phyloP scores from a whole-genome alignment of 2,888 invertebrate genomes.

The Neuroscelio doddi region DNA sequence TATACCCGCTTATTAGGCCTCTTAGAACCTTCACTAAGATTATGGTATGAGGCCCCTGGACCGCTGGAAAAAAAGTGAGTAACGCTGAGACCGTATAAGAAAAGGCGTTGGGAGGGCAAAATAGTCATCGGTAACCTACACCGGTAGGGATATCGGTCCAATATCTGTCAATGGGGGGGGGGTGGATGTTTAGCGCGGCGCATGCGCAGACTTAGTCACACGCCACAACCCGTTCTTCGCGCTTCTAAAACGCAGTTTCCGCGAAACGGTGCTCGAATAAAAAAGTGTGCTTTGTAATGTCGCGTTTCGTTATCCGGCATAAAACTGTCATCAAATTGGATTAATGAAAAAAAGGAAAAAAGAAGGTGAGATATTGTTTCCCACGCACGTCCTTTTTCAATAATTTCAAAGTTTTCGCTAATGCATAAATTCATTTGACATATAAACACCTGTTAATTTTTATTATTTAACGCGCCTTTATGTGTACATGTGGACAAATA shows the following conservation, averaged over 20 bases:
- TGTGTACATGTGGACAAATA: too few species aligned
- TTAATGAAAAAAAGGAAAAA: conserved; percentile 40
- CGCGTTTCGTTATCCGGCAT: conserved; percentile 33
- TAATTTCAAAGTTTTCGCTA: too few species aligned
- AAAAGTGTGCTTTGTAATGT: conserved; percentile 54
- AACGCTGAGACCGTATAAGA: too few species aligned
- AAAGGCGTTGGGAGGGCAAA: neutral
- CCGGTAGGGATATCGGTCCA: conserved; percentile 2
- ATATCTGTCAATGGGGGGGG: neutral
- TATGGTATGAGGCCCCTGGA: too few species aligned
- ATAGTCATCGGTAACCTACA: neutral
- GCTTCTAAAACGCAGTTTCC: conserved; percentile 66
- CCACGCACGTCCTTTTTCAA: too few species aligned
- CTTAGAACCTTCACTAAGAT: too few species aligned
- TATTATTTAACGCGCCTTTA: too few species aligned
- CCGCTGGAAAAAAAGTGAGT: too few species aligned
- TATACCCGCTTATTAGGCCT: too few species aligned
- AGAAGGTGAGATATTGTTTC: conserved; percentile 20
- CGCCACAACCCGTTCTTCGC: conserved; percentile 39
- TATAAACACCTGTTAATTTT: too few species aligned
- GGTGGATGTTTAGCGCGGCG: conserved; percentile 9
- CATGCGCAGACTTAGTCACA: conserved; percentile 41
- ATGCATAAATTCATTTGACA: too few species aligned
- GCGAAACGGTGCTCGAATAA: conserved; percentile 66
- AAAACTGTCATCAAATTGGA: conserved; percentile 28